Evolutionary conservation across 2,113 vertebrate species (phyloP).

Genomic region (Phoenicopterus ruber): DNA sequence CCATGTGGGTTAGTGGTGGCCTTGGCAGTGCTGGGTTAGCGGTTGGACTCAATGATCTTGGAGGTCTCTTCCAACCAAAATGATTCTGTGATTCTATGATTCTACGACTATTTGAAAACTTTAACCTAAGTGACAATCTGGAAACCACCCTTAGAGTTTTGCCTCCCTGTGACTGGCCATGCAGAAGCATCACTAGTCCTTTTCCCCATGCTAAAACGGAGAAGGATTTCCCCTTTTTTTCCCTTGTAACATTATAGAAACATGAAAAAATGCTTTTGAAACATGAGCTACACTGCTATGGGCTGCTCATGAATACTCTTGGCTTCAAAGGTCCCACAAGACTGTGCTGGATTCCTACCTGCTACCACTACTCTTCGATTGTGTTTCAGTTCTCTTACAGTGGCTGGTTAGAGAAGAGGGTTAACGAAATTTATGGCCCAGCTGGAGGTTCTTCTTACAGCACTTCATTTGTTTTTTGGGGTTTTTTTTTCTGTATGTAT

Average conservation of each 20-base stretch:
- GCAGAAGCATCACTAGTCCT: background rate
- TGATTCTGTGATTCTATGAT: too few relatives aligned
- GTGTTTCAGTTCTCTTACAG: background rate
- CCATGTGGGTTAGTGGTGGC: too few relatives aligned
- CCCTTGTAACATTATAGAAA: background rate
- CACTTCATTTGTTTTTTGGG: background rate
- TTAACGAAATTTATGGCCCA: background rate
- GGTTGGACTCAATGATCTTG: too few relatives aligned
- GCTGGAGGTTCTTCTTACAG: background rate
- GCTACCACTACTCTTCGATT: background rate
- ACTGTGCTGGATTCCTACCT: background rate
- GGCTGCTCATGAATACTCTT: background rate
- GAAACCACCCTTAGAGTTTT: background rate
- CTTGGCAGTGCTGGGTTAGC: too few relatives aligned
- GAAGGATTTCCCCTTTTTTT: background rate
- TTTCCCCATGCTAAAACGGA: background rate
- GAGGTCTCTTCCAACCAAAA: too few relatives aligned
- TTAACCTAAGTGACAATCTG: background rate
- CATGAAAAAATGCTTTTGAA: background rate
- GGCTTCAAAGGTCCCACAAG: background rate
- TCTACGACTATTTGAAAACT: background rate
- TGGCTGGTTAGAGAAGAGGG: background rate
- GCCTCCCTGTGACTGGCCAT: background rate
- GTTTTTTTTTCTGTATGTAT: background rate
- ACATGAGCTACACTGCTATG: background rate